Base-by-base conservation (phyloP, 1,140 invertebrate species). In the Cydia strobilella region DNA sequence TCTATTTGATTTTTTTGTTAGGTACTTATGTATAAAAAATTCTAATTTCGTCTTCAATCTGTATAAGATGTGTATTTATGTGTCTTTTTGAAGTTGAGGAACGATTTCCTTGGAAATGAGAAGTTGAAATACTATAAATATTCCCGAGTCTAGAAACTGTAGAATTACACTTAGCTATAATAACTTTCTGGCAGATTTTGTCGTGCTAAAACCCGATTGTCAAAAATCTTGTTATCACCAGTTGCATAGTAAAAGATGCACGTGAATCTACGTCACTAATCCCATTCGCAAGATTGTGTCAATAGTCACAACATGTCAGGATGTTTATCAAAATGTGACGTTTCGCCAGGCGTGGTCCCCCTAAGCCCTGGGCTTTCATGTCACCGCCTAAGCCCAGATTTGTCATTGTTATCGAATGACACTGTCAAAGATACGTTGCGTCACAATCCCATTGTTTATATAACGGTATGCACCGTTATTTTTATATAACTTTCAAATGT, bases 381-480 rank as follows among this genome's bases (percentile, higher is more conserved):
- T 84, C 72, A 76, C 88, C 87, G 87, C 86, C 73, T 80, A 86
- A 86, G 85, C 81, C 82, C 80, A 83, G 85, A 89, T 89, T 90
- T 89, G 84, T 89, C 87, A 86, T 76, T 76, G 75, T 81, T 85
- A 88, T 87, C 86, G 74, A 27, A 66, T 48, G 75, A 62, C 62
- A 65, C 78, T 87, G 85, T 85, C 86, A 87, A 81, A 80, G 76
- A 76, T 85, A 87, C 84, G 4, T 39, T 42, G n/a, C 65, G 65
- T 69, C 65, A 69, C 31, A n/a, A 39, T 69, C 31, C 13, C n/a
- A n/a, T 9, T 39, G n/a, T 69, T 69, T 69, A 69, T 39, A 7
- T 42, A 69, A 69, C n/a, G 31, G 4, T 31, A 31, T 31, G 3
- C 27, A 27, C 27, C 3, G 27, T 27, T 27, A 27, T 27, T 2